Conservation (phyloP, 1,140 invertebrate species). For the Macrocentrus cingulum region DNA sequence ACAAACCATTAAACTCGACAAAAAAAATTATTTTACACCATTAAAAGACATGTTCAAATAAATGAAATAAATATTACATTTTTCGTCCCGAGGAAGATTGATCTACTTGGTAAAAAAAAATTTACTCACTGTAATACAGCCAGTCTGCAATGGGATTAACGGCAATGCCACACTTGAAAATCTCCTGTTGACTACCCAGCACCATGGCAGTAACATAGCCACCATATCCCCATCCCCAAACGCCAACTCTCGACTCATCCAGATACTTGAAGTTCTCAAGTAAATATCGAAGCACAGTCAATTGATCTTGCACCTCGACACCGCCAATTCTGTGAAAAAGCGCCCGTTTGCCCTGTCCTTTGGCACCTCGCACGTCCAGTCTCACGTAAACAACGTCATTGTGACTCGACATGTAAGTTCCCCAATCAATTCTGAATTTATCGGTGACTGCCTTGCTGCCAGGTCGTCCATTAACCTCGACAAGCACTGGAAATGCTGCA, state of each 20-base stretch:
- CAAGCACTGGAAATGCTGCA: constrained; percentile 80
- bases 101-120: no score
- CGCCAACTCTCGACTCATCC: constrained; percentile 81
- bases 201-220: constrained; percentile 90
- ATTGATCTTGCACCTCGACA: constrained; percentile 86
- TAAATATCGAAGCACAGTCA: constrained; percentile 81
- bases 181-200: constrained; percentile 79
- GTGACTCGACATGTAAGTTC: constrained; percentile 88
- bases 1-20: no score
- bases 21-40: no score
- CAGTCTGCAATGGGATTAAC: constrained; percentile 94
- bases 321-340: constrained; percentile 80
- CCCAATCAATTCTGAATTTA: constrained; percentile 85
- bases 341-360: constrained; percentile 77
- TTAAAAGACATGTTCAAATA: no score
- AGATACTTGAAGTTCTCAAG: constrained; percentile 81
- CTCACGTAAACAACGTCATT: constrained; percentile 88
- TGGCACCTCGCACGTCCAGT: constrained; percentile 84
- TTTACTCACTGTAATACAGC: constrained; percentile 90
- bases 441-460: constrained; percentile 86
- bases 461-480: constrained; percentile 88
- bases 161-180: constrained; percentile 89
- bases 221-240: constrained; percentile 98
- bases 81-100: no score
- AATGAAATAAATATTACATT: no score